phyloP scores from a whole-genome alignment of 1,140 invertebrate species.

The Conopomorpha cramerella region DNA sequence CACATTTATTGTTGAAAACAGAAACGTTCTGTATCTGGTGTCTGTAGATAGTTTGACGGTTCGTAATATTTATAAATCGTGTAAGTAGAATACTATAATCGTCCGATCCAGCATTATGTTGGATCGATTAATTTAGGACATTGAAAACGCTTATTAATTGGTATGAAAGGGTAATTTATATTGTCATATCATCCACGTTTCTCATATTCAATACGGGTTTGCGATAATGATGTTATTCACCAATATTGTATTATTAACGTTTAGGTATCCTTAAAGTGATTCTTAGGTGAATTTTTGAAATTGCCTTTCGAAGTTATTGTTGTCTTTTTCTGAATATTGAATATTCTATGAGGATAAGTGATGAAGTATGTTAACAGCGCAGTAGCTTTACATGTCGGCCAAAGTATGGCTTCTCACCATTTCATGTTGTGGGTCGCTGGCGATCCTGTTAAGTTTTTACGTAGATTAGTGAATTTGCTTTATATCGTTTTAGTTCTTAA shows the following conservation, averaged over 20 bases:
- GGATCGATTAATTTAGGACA: constrained; percentile 52
- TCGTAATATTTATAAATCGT: constrained; percentile 43
- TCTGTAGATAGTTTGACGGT: constrained; percentile 51
- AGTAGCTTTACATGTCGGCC: constrained; percentile 42
- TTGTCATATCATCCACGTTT: constrained; percentile 60
- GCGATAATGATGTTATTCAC: constrained; percentile 59
- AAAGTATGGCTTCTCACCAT: constrained; percentile 48
- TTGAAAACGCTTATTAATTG: constrained; percentile 62
- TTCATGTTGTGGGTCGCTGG: constrained; percentile 47
- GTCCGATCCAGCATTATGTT: constrained; percentile 37
- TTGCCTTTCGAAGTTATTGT: constrained; percentile 49
- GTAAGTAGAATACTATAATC: constrained; percentile 52
- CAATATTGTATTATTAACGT: constrained; percentile 48
- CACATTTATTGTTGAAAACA: constrained; percentile 25
- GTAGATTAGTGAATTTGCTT: constrained; percentile 49
- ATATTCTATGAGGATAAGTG: too few relatives aligned
- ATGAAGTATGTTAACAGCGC: not conserved
- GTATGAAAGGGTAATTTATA: constrained; percentile 62
- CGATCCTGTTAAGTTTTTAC: constrained; percentile 47
- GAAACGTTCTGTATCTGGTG: constrained; percentile 32
- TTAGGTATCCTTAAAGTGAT: constrained; percentile 48
- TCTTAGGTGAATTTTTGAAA: constrained; percentile 53
- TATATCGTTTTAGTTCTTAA: constrained; percentile 32
- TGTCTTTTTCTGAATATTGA: constrained; percentile 48
- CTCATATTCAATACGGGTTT: constrained; percentile 60